Percentiles rank a stretch among this genome's conserved stretches.
Evolutionary conservation across 2,113 vertebrate genomes (phyloP).

Genomic region (Epinephelus fuscoguttatus): DNA sequence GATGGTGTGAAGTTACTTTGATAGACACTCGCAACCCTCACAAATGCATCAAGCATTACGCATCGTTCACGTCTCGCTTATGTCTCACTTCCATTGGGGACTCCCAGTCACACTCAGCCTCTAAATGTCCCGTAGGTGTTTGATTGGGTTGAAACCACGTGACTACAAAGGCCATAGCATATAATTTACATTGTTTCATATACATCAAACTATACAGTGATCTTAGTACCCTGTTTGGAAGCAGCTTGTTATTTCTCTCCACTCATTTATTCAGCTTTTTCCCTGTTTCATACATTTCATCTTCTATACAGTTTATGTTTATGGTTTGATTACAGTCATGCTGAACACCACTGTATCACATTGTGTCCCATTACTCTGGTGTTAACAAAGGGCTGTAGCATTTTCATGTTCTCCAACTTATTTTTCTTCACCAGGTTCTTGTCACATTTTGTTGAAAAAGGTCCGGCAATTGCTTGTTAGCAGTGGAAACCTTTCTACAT

Average conservation of each 20-base stretch:
- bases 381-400: conserved; percentile 9
- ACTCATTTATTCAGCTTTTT: not conserved
- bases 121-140: not conserved
- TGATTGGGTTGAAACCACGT: not conserved
- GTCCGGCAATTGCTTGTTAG: conserved; percentile 54
- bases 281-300: not conserved
- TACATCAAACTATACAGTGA: not conserved
- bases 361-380: not conserved
- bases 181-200: not conserved
- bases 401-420: conserved; percentile 25
- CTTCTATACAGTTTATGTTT: not conserved
- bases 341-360: not conserved
- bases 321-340: not conserved
- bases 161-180: not conserved
- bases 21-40: too few species aligned
- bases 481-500: conserved; percentile 5
- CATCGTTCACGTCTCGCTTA: too few species aligned
- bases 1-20: too few species aligned
- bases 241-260: not conserved
- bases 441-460: conserved; percentile 46
- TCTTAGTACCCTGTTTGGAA: not conserved
- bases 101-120: not conserved
- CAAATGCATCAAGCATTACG: too few species aligned
- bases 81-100: too few species aligned
- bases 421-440: conserved; percentile 34